These are phyloP conservation scores for Pseudorhombus dupliciocellatus DNA, from an alignment of 2,113 vertebrate species.

Conservation along the genomic window DNA sequence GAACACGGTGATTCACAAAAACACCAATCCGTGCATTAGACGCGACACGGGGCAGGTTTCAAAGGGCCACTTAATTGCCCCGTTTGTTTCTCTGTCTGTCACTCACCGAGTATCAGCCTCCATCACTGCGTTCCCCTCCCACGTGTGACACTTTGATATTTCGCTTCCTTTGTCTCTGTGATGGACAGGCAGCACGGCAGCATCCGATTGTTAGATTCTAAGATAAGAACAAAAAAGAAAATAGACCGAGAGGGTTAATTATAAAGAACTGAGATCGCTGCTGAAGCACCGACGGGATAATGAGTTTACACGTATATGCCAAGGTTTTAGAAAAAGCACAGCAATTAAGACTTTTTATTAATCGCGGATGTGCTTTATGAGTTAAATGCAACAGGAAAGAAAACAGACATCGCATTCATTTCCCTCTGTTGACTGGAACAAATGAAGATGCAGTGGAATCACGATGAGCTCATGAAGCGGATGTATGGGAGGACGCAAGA, in stretches of 20 bases:
- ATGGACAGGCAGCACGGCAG: slow-evolving; percentile 27
- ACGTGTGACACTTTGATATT: slow-evolving; percentile 34
- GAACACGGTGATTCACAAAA: slow-evolving; percentile 37
- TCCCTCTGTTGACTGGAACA: not conserved
- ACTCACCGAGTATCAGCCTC: slow-evolving; percentile 3
- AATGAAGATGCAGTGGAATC: not conserved
- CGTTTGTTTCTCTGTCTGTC: slow-evolving; percentile 6
- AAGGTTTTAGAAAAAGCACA: slow-evolving; percentile 44
- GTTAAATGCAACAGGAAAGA: slow-evolving; percentile 22
- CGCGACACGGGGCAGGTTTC: slow-evolving; percentile 24
- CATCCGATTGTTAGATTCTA: not conserved
- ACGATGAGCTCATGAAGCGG: not conserved
- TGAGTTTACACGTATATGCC: slow-evolving; percentile 27
- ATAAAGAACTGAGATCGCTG: slow-evolving; percentile 58
- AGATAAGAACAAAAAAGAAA: no score
- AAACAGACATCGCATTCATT: not conserved
- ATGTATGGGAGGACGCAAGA: not conserved
- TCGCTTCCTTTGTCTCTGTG: slow-evolving; percentile 39
- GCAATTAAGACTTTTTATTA: slow-evolving; percentile 71
- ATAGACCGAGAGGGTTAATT: slow-evolving; percentile 63
- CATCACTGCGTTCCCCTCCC: slow-evolving; percentile 30
- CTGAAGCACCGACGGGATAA: slow-evolving; percentile 48
- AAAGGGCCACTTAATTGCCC: slow-evolving; percentile 10
- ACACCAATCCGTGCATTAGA: slow-evolving; percentile 54
- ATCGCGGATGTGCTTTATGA: slow-evolving; percentile 40